Percentiles rank a stretch among this genome's conserved stretches.
These are phyloP conservation scores for Odontomyia ornata DNA, from an alignment of 2,888 invertebrate genomes.

Conservation along the genomic window DNA sequence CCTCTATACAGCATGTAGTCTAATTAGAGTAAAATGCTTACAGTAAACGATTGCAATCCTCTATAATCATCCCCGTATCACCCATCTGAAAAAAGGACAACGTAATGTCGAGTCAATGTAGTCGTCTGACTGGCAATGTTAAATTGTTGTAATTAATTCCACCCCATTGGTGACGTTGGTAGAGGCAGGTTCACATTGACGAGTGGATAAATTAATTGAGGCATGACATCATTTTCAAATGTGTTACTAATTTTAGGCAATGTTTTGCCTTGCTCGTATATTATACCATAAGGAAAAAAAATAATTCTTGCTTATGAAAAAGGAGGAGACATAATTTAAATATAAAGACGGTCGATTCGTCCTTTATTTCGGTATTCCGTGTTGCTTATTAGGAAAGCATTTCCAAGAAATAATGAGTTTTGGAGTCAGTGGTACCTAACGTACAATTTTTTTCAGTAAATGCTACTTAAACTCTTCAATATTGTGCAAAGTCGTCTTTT, in stretches of 20 bases:
- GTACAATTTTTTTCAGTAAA: too few relatives aligned
- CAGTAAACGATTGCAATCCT: background rate
- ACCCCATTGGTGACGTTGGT: background rate
- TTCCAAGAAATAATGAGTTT: too few relatives aligned
- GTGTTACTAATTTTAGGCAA: background rate
- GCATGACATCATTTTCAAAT: conserved; percentile 37
- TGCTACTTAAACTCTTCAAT: too few relatives aligned
- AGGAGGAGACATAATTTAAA: background rate
- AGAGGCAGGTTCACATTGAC: background rate
- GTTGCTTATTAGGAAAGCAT: too few relatives aligned
- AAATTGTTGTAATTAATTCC: conserved; percentile 28
- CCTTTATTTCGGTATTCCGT: too few relatives aligned
- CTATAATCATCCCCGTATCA: background rate
- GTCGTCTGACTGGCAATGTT: background rate
- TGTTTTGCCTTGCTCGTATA: background rate
- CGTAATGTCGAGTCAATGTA: background rate
- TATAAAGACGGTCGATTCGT: too few relatives aligned
- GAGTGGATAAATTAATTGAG: conserved; percentile 12
- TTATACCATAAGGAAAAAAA: background rate
- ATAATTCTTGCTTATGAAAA: too few relatives aligned
- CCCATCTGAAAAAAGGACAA: conserved; percentile 11
- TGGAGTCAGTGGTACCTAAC: too few relatives aligned
- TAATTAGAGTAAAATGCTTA: conserved; percentile 30
- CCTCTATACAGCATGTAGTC: background rate
- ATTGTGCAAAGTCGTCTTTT: too few relatives aligned